phyloP scores from a whole-genome alignment of 2,113 vertebrate genomes.

The Pelodiscus sinensis region DNA sequence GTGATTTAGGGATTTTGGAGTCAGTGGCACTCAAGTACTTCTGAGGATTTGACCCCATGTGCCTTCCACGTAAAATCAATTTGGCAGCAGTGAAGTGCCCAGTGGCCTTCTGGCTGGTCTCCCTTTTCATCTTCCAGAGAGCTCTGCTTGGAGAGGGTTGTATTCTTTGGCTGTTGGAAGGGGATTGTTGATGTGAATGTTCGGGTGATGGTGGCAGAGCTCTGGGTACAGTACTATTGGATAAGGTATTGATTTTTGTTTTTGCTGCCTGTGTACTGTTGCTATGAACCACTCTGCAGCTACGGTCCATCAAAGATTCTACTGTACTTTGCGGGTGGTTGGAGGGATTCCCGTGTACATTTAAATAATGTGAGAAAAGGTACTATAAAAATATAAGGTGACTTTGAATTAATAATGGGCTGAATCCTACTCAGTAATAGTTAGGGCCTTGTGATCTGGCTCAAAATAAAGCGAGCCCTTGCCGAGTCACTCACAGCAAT shows the following conservation, averaged over 20 bases:
- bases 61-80: not conserved
- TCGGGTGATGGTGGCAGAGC: not conserved
- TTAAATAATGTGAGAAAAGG: not conserved
- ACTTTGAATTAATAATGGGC: not conserved
- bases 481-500: not conserved
- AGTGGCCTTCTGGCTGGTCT: not conserved
- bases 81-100: not conserved
- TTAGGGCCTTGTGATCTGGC: not conserved
- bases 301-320: not conserved
- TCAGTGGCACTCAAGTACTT: not conserved
- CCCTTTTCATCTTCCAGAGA: not conserved
- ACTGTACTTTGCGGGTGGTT: not conserved
- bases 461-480: not conserved
- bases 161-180: not conserved
- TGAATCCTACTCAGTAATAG: not conserved
- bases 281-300: not conserved
- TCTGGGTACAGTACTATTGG: not conserved
- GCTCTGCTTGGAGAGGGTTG: not conserved
- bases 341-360: not conserved
- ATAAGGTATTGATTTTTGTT: not conserved
- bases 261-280: not conserved
- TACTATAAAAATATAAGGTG: not conserved
- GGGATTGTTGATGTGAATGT: not conserved
- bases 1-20: not conserved
- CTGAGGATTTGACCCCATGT: slow-evolving; percentile 31